Evolutionary conservation across 2,888 invertebrate species (phyloP).

Genomic region (Yponomeuta cagnagella): DNA sequence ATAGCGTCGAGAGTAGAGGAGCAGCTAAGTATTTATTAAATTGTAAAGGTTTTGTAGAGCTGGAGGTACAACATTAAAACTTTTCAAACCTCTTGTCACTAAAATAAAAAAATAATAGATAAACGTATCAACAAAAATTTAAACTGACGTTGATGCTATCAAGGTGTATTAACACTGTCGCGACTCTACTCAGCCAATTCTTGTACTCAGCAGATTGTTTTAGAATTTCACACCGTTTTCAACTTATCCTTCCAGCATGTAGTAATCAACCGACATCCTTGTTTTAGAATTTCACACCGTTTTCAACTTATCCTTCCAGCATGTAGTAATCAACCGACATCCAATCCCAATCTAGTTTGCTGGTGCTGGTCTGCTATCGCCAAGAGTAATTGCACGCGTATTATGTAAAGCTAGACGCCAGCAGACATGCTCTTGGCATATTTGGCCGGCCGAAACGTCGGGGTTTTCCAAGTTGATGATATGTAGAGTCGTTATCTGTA

Average conservation of each 20-base stretch:
- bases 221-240: background rate
- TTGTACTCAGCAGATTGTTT: background rate
- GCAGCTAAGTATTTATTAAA: too few species aligned
- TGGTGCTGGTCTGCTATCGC: background rate
- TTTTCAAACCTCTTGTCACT: too few species aligned
- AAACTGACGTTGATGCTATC: background rate
- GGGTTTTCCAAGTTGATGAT: background rate
- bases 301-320: background rate
- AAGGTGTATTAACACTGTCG: background rate
- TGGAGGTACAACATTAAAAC: too few species aligned
- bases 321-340: too few species aligned
- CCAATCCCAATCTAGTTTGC: background rate
- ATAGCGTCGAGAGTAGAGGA: too few species aligned
- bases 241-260: too few species aligned
- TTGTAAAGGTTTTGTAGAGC: too few species aligned
- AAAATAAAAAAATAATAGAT: too few species aligned
- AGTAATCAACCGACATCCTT: background rate
- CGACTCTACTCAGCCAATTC: background rate
- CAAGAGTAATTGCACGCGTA: background rate
- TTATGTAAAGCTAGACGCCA: slow-evolving; percentile 9
- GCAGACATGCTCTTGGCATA: slow-evolving; percentile 70
- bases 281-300: background rate
- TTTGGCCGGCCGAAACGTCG: slow-evolving; percentile 43
- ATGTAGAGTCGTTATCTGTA: background rate
- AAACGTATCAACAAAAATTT: too few species aligned